Base-by-base conservation (phyloP, 2,797 vertebrate species). In the Gobio occitaniae region DNA sequence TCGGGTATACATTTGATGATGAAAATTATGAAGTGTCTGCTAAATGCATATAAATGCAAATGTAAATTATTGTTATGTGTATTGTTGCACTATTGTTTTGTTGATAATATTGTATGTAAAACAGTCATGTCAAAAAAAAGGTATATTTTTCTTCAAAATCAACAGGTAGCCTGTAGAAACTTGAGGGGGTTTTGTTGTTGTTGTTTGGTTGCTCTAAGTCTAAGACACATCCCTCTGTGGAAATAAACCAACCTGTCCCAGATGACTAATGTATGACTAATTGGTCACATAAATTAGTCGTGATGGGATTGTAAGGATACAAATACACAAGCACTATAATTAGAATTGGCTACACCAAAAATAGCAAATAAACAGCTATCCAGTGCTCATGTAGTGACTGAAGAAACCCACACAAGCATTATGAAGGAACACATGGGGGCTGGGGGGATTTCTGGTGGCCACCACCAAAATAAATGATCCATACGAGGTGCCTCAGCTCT, bases 351-450 rank as follows among this genome's bases (percentile, higher is more conserved):
- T 29, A 80, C 10, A 66, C 6, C 47, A 52, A 36, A 80, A 66
- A 66, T 66, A 36, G 16, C 61, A 25, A 13, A 8, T 71, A 21
- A 59, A 61, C 19, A 59, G 15, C 52, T 1, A 3, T 29, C 9
- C 52, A 19, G 38, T 75, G 29, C 38, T 56, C 32, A 41, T 79
- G n/a, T 5, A 29, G 38, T 13, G 63, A 69, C 54, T 75, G n/a
- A 69, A 78, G 38, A 56, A 54, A 84, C 63, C 56, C 56, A 65
- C 12, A 10, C 25, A 70, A 17, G 65, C 70, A 80, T 75, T 41
- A 36, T 50, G 56, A 93, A 94, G 90, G 88, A 84, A 93, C 90
- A 89, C 90, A 88, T 90, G 92, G 87, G 88, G 86, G 89, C 90
- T 89, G 89, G 90, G 88, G 90, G 84, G 89, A 82, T 84, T 85